Conservation (phyloP, 2,113 vertebrate genomes). For the Formicarius rufipectus region DNA sequence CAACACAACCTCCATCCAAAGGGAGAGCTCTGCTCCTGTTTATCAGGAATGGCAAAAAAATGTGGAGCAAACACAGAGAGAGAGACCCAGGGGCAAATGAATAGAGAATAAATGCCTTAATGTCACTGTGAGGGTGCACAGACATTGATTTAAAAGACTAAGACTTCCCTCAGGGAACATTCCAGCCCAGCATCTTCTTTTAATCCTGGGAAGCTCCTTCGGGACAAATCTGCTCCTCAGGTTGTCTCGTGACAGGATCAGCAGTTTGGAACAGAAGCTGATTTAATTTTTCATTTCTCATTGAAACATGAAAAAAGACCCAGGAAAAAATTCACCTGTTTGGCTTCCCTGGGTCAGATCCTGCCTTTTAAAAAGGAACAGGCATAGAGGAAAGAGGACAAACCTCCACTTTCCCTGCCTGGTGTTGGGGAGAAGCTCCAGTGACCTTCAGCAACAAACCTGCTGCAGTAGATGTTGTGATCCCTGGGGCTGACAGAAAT, state of each 20-base stretch:
- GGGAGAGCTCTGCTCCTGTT: neutral
- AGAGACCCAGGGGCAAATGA: neutral
- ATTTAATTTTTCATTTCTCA: neutral
- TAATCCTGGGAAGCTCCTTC: neutral
- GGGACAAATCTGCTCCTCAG: neutral
- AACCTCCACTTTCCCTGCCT: neutral
- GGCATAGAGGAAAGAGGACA: neutral
- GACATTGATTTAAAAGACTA: neutral
- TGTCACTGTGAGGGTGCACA: neutral
- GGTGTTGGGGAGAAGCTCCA: rapidly evolving
- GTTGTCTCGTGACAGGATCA: neutral
- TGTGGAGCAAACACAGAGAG: neutral
- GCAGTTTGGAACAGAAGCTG: neutral
- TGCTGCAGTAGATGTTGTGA: neutral
- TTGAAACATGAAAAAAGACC: neutral
- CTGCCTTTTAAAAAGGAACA: neutral
- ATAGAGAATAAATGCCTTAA: neutral
- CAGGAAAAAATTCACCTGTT: neutral
- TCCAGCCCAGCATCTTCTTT: neutral
- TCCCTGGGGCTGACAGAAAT: neutral
- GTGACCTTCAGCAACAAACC: neutral
- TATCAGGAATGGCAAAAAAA: neutral
- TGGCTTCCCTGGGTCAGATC: neutral
- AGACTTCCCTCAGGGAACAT: neutral
- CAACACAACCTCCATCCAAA: neutral